Conservation (phyloP, 2,888 invertebrate species). For the Cephonodes hylas region DNA sequence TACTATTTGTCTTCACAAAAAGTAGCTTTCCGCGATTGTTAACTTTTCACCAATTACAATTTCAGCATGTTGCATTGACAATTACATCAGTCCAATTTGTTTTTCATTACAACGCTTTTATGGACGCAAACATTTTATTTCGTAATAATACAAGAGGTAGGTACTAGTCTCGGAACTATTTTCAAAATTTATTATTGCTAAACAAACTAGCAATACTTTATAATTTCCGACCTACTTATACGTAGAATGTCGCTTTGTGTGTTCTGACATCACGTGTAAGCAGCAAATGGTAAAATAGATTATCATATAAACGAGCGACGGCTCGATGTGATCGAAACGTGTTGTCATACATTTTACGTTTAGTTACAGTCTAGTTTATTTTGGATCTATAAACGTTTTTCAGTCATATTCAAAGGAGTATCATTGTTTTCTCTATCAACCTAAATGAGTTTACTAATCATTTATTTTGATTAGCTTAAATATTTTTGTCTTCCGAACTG, state of each 20-base stretch:
- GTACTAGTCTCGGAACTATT: background rate
- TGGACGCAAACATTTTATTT: background rate
- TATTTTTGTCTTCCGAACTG: no score
- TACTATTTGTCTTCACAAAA: slow-evolving; percentile 48
- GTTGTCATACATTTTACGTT: slow-evolving; percentile 20
- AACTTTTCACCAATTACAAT: slow-evolving; percentile 5
- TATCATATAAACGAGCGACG: slow-evolving; percentile 41
- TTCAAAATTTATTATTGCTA: background rate
- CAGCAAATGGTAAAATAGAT: slow-evolving; percentile 38
- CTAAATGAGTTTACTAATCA: background rate
- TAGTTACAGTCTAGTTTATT: background rate
- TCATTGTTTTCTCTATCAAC: background rate
- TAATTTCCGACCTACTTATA: slow-evolving; percentile 13
- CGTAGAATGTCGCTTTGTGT: slow-evolving; percentile 16
- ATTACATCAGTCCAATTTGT: background rate
- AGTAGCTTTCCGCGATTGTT: background rate
- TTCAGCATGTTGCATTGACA: background rate
- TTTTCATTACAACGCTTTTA: background rate
- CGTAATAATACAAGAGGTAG: background rate
- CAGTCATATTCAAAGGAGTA: slow-evolving; percentile 7
- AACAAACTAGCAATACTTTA: background rate
- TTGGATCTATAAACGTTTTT: slow-evolving; percentile 6
- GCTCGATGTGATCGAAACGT: slow-evolving; percentile 28
- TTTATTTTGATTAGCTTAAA: no score
- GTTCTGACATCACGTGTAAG: slow-evolving; percentile 33